phyloP scores from a whole-genome alignment of 1,140 invertebrate genomes.

The Pachyrhynchus sulphureomaculatus region DNA sequence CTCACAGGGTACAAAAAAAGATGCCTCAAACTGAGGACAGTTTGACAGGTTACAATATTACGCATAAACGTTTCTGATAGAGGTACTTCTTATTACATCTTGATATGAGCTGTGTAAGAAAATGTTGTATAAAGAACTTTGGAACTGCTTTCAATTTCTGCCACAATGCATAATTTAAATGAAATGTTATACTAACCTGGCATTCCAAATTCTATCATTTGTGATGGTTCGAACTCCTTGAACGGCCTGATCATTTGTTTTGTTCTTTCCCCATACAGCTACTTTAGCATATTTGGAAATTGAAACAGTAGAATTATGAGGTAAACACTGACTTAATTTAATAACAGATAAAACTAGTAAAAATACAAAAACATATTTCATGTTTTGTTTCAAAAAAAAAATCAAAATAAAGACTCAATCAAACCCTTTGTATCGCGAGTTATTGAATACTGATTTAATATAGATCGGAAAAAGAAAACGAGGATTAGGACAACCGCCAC shows the following conservation, averaged over 20 bases:
- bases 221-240: conserved; percentile 32
- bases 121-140: no score
- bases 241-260: conserved; percentile 14
- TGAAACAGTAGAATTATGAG: conserved; percentile 6
- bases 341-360: conserved; percentile 11
- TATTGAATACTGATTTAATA: conserved; percentile 19
- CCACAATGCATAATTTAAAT: no score
- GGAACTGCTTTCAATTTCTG: no score
- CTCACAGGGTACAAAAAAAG: no score
- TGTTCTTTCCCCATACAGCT: conserved; percentile 40
- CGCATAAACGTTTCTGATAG: no score
- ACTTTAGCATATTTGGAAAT: conserved; percentile 48
- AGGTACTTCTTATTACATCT: no score
- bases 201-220: conserved; percentile 43
- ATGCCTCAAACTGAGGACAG: no score
- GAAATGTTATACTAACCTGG: conserved; percentile 46
- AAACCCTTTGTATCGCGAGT: not conserved
- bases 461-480: conserved; percentile 22
- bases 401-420: not conserved
- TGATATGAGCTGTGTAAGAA: no score
- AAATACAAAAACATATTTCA: conserved; percentile 20
- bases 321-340: conserved; percentile 12
- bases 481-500: conserved; percentile 37
- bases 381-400: conserved; percentile 7
- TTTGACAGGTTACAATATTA: no score